Percentiles rank a stretch among this genome's conserved stretches.
phyloP scores from a whole-genome alignment of 1,140 invertebrate genomes.

The Micrasema longulum region DNA sequence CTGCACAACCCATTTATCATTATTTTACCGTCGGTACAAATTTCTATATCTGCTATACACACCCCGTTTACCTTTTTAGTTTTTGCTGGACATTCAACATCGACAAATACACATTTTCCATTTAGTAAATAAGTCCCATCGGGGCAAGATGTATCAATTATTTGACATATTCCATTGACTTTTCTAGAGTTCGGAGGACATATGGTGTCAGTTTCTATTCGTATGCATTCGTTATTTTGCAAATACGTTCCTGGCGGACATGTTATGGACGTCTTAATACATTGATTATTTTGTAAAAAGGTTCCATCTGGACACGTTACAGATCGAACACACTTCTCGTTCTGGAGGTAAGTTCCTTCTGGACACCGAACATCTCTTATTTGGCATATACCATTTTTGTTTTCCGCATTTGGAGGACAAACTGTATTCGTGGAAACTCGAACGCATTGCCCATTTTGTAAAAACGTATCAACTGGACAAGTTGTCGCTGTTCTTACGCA shows the following conservation, averaged over 20 bases:
- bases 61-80: neutral
- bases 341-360: neutral
- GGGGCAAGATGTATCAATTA: neutral
- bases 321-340: neutral
- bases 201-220: neutral
- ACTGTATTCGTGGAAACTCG: too few relatives aligned
- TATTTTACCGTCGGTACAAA: neutral
- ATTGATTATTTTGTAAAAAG: neutral
- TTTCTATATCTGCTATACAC: neutral
- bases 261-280: neutral
- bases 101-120: neutral
- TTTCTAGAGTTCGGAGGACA: neutral
- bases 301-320: neutral
- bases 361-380: neutral
- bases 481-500: neutral
- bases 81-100: neutral
- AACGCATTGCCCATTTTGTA: neutral
- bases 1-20: neutral
- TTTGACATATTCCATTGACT: constrained; percentile 2
- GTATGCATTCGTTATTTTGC: too few relatives aligned
- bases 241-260: too few relatives aligned
- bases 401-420: too few relatives aligned
- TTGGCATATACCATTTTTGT: too few relatives aligned
- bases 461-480: neutral
- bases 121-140: neutral